A percentile compares a stretch with the other conserved stretches of the same genome.
phyloP scores from a whole-genome alignment of 2,113 vertebrate genomes.

The Eublepharis macularius region DNA sequence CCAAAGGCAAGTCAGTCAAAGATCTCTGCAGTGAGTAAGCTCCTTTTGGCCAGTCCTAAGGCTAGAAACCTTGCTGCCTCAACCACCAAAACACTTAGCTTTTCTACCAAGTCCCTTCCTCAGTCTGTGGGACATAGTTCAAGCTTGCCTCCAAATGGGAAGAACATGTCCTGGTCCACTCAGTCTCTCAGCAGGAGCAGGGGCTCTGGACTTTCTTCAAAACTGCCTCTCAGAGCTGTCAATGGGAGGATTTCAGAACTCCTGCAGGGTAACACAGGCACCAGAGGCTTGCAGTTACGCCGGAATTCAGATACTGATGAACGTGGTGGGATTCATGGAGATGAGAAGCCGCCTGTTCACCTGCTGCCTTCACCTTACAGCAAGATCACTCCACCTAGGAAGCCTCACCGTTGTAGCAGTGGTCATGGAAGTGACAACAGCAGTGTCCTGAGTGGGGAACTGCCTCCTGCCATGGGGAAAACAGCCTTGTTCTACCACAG shows the following conservation, averaged over 20 bases:
- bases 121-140: slow-evolving; percentile 88
- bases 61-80: slow-evolving; percentile 88
- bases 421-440: slow-evolving; percentile 98
- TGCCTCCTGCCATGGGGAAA: slow-evolving; percentile 97
- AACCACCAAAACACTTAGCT: slow-evolving; percentile 93
- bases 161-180: slow-evolving; percentile 92
- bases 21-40: slow-evolving; percentile 94
- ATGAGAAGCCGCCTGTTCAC: slow-evolving; percentile 81
- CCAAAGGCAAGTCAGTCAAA: slow-evolving; percentile 86
- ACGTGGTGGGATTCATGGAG: slow-evolving; percentile 55
- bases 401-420: slow-evolving; percentile 94
- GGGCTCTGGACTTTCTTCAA: slow-evolving; percentile 84
- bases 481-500: slow-evolving; percentile 97
- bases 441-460: slow-evolving; percentile 95
- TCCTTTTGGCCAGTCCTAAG: slow-evolving; percentile 93
- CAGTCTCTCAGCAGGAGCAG: slow-evolving; percentile 92
- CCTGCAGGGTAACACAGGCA: slow-evolving; percentile 81
- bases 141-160: slow-evolving; percentile 85
- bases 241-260: slow-evolving; percentile 95
- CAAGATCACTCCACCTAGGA: slow-evolving; percentile 94
- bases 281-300: slow-evolving; percentile 71
- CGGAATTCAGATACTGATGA: slow-evolving; percentile 71
- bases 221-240: slow-evolving; percentile 88
- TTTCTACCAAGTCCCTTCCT: slow-evolving; percentile 95
- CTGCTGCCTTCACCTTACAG: slow-evolving; percentile 95